phyloP scores from a whole-genome alignment of 2,888 invertebrate species.

The Sthenelais limicola region DNA sequence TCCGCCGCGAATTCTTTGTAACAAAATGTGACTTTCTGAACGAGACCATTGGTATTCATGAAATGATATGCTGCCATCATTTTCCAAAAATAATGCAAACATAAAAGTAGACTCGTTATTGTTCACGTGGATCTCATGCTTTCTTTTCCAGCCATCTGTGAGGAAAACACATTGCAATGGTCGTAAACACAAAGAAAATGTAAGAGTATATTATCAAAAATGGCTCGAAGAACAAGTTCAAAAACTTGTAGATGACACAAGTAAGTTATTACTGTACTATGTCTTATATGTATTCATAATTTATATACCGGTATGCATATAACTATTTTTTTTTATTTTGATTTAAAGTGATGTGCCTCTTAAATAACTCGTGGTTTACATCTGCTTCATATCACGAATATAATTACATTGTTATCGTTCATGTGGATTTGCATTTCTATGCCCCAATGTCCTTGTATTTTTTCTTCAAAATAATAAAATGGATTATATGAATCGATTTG shows the following conservation, averaged over 20 bases:
- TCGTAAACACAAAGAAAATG: slow-evolving; percentile 99
- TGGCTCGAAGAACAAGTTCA: slow-evolving; percentile 99
- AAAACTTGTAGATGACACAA: slow-evolving; percentile 88
- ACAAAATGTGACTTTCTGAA: no score
- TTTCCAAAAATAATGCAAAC: no score
- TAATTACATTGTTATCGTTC: no score
- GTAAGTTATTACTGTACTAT: slow-evolving; percentile 56
- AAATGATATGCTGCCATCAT: no score
- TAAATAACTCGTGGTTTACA: no score
- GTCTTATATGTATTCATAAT: neutral
- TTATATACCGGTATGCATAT: no score
- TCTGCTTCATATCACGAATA: no score
- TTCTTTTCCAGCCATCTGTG: slow-evolving; percentile 83
- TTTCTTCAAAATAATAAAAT: no score
- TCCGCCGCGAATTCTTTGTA: no score
- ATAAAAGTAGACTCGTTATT: neutral
- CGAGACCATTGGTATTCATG: no score
- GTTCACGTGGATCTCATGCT: neutral
- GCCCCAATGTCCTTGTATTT: no score
- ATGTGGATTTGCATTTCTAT: no score
- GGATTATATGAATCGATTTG: neutral
- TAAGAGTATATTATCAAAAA: slow-evolving; percentile 98
- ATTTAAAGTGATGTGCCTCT: neutral
- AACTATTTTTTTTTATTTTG: slow-evolving; percentile 43
- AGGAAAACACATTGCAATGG: slow-evolving; percentile 99